Base-by-base conservation (phyloP, 2,113 vertebrate genomes). In the Silurus meridionalis region DNA sequence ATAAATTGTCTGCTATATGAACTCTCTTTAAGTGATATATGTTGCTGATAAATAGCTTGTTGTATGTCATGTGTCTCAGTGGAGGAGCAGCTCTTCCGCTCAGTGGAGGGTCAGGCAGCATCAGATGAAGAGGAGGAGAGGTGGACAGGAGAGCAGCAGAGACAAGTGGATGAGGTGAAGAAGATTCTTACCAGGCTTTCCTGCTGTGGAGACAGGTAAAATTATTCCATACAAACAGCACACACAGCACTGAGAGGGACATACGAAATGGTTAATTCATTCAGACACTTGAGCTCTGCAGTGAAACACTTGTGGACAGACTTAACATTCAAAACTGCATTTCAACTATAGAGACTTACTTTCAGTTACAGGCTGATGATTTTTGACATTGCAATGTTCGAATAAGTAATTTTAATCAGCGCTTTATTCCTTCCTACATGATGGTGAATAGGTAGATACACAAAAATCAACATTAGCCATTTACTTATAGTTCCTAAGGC, bases 71-170 rank as follows among this genome's bases (percentile, higher is more conserved):
- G 89, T 64, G 85, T 89, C 4, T 66, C 6, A 95, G 95, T 92
- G 92, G 97, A 96, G 52, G 98, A 97, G 77, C 97, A 97, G 91
- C 94, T 99, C 66, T 96, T 97, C 81, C 96, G 96, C 2, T 96
- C 97, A 0, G 96, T 99, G 91, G 97, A 99, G 88, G 98, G 97
- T 72, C 98, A 98, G 92, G 97, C 97, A 0, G 96, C 98, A 52
- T 97, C 97, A 0, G 97, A 99, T 0, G 94, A 98, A 88, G 97
- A 98, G 80, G 96, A 97, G 13, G 96, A 97, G 57, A 94, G 94
- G 92, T 93, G 96, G 94, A 92, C 82, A 0, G 94, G 91, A 17
- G 92, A 93, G 8, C 93, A 89, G 72, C 90, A 90, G 86, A 86
- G 83, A 17, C 94, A 93, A 71, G 93, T 91, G 85, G 92, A 94